Evolutionary conservation across 2,113 vertebrate species (phyloP).

Genomic region (Ochotona princeps): DNA sequence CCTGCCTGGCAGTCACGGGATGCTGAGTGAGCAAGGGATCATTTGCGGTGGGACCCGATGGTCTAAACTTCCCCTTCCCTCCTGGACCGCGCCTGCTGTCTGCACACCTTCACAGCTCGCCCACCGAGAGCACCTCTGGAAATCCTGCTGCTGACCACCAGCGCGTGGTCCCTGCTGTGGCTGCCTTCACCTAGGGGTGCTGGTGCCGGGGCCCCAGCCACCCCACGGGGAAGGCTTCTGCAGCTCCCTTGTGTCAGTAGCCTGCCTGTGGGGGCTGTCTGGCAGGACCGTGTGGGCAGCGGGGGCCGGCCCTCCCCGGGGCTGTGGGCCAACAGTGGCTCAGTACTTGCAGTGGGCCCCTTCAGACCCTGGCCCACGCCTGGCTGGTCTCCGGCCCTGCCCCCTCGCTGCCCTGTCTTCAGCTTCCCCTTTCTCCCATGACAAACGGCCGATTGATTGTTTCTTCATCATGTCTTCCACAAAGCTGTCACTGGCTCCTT

Average conservation of each 20-base stretch:
- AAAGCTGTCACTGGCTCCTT: constrained; percentile 21
- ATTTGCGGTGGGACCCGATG: constrained; percentile 69
- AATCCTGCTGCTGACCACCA: neutral
- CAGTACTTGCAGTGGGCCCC: too few species aligned
- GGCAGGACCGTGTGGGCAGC: neutral
- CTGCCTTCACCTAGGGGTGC: too few species aligned
- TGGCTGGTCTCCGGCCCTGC: too few species aligned
- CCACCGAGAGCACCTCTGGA: too few species aligned
- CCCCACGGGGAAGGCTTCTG: too few species aligned
- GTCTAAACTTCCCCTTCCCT: constrained; percentile 53
- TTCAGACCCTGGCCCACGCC: neutral
- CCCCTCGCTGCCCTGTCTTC: neutral
- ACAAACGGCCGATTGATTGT: constrained; percentile 18
- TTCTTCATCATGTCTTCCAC: constrained; percentile 48
- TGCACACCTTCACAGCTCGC: neutral
- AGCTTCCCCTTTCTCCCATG: constrained; percentile 66
- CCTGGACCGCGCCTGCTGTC: neutral
- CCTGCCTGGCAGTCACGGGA: constrained; percentile 53
- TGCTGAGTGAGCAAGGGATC: constrained; percentile 61
- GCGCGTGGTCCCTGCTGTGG: neutral
- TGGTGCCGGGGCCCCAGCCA: too few species aligned
- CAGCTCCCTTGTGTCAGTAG: too few species aligned
- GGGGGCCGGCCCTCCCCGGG: neutral
- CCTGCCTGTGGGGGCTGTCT: too few species aligned
- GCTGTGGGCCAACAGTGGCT: neutral